Conservation (phyloP, 2,888 invertebrate genomes). For the Tipula helvola region DNA sequence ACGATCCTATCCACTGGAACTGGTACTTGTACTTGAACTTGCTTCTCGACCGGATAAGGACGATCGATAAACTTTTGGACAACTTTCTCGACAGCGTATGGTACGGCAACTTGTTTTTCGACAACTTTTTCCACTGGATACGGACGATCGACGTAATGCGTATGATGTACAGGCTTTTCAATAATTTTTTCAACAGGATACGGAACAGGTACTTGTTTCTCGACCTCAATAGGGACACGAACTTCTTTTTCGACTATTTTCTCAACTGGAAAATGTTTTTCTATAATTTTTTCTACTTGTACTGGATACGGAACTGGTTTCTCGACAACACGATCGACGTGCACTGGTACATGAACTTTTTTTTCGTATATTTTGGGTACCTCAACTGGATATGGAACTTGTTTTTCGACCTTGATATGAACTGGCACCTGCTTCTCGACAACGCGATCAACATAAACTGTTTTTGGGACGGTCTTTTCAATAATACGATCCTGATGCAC, state of each 20-base stretch:
- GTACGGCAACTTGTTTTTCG: slow-evolving; percentile 42
- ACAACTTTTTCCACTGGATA: slow-evolving; percentile 37
- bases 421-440: slow-evolving; percentile 30
- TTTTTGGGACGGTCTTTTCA: slow-evolving; percentile 26
- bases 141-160: slow-evolving; percentile 23
- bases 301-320: slow-evolving; percentile 33
- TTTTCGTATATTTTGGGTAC: slow-evolving; percentile 26
- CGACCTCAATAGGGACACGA: slow-evolving; percentile 22
- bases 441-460: slow-evolving; percentile 33
- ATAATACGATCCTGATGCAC: slow-evolving; percentile 28
- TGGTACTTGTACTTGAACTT: slow-evolving; percentile 33
- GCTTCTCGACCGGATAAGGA: slow-evolving; percentile 34
- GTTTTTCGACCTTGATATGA: slow-evolving; percentile 28
- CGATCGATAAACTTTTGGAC: slow-evolving; percentile 30
- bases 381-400: slow-evolving; percentile 29
- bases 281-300: slow-evolving; percentile 36
- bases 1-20: slow-evolving; percentile 20
- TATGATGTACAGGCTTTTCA: slow-evolving; percentile 37
- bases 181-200: slow-evolving; percentile 37
- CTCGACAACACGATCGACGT: slow-evolving; percentile 24
- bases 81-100: slow-evolving; percentile 25
- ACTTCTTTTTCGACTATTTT: slow-evolving; percentile 34
- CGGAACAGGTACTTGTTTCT: slow-evolving; percentile 30
- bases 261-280: slow-evolving; percentile 37
- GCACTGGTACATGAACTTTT: slow-evolving; percentile 23